phyloP scores from a whole-genome alignment of 2,888 invertebrate genomes.

The Colletes collaris region DNA sequence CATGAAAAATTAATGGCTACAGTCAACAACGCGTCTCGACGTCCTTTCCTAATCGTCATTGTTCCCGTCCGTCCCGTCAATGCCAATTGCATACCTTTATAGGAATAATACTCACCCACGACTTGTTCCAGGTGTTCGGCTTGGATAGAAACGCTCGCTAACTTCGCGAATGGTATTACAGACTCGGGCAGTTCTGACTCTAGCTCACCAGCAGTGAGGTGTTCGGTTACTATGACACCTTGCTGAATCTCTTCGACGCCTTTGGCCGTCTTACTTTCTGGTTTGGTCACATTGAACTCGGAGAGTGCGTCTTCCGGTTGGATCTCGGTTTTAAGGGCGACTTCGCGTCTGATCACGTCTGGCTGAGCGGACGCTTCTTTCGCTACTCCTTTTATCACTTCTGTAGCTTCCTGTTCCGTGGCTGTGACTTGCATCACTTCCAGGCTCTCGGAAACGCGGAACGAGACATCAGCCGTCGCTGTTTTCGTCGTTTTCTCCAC shows the following conservation, averaged over 20 bases:
- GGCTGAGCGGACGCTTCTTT: conserved; percentile 83
- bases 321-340: conserved; percentile 81
- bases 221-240: conserved; percentile 84
- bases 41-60: conserved; percentile 44
- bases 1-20: conserved; percentile 11
- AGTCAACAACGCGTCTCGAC: conserved; percentile 29
- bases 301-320: conserved; percentile 71
- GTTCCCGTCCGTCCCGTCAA: conserved; percentile 49
- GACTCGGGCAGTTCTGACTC: conserved; percentile 82
- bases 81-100: conserved; percentile 56
- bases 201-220: conserved; percentile 83
- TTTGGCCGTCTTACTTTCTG: conserved; percentile 75
- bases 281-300: conserved; percentile 73
- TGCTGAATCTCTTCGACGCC: conserved; percentile 79
- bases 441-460: conserved; percentile 79
- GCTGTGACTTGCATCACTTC: conserved; percentile 81
- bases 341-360: conserved; percentile 82
- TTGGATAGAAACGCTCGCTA: conserved; percentile 80
- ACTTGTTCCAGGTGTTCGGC: conserved; percentile 75
- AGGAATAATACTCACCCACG: conserved; percentile 76
- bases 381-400: conserved; percentile 82
- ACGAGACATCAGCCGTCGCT: conserved; percentile 74
- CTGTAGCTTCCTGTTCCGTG: conserved; percentile 79
- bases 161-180: conserved; percentile 82
- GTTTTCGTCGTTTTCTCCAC: conserved; percentile 61